A percentile compares a stretch with the other conserved stretches of the same genome.
Conservation (phyloP, 2,888 invertebrate species). For the Drosophila ustulata region DNA sequence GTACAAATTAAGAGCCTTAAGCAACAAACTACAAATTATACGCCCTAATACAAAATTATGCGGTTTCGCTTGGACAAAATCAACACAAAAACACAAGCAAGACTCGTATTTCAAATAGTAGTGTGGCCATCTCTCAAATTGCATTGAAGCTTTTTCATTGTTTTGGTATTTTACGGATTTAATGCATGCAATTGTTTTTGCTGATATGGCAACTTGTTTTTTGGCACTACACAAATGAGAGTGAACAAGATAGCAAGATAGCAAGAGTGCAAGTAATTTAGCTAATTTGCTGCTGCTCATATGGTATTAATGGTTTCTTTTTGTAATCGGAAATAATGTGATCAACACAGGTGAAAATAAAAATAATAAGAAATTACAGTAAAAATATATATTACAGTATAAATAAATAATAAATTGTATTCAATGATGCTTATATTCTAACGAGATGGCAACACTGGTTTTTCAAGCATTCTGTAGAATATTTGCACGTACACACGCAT, state of each 20-base stretch:
- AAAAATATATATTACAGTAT: not conserved
- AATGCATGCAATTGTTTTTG: conserved; percentile 19
- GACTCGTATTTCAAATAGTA: not conserved
- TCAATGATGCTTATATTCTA: conserved; percentile 4
- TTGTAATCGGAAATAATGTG: too few relatives aligned
- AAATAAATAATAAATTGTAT: not conserved
- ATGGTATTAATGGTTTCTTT: too few relatives aligned
- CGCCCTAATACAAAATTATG: not conserved
- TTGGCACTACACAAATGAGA: conserved; percentile 16
- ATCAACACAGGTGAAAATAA: too few relatives aligned
- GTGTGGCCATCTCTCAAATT: conserved; percentile 2
- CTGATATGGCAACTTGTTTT: conserved; percentile 49
- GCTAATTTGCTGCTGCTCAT: too few relatives aligned
- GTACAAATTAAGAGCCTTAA: not conserved
- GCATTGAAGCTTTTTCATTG: not conserved
- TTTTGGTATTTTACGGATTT: conserved; percentile 21
- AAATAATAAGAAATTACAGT: not conserved
- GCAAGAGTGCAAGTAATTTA: conserved; percentile 22
- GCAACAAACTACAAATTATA: too few relatives aligned
- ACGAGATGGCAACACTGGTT: conserved; percentile 55
- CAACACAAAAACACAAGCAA: not conserved
- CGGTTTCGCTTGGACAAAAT: not conserved
- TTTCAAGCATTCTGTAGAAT: conserved; percentile 28
- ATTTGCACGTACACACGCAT: conserved; percentile 16
- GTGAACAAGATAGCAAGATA: conserved; percentile 36